Evolutionary conservation across 2,797 vertebrate species (phyloP), one percentile per base, ranked within the genome.

Genomic region (Eulemur coronatus): DNA sequence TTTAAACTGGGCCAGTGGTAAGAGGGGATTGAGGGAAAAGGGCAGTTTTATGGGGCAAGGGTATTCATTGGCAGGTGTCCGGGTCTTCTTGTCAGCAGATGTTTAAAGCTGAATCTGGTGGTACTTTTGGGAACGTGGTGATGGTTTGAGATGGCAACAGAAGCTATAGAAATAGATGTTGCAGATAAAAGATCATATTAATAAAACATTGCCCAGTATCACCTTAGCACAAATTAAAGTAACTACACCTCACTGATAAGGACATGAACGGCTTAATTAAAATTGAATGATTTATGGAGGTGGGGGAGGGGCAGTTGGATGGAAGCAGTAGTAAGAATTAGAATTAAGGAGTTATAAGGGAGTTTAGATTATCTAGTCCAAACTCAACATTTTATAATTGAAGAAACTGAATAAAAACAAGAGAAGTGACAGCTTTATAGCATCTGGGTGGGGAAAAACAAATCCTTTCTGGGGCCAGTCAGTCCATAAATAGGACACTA

Each of bases 191-290:
- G 63, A 79, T 70, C 59, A 11, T 50, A 84, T 76, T 89, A 90
- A 73, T 92, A 78, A 96, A 75, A 59, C 18, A 81, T 82, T 48
- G 76, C 63, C 46, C 55, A 65, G 89, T 89, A 76, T 35, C 94
- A 93, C 67, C 48, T 96, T 70, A 72, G 41, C 41, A 43, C 75
- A 78, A 82, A 82, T 79, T 26, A 78, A 46, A 67, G 78, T 63
- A 84, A 30, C 48, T 80, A 2, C 20, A 43, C 43, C 59, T 95
- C 72, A 41, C 72, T 15, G 75, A 78, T 67, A 96, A 97, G 79
- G 26, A 30, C 48, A 35, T 30, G 24, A n/a, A 61, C 12, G 12
- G 20, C 11, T n/a, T 4, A 84, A 57, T 41, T 41, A 63, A 50
- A 0, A 15, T 63, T 35, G 28, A 87, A 38, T 69, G 72, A 52